Conservation (phyloP, 2,113 vertebrate genomes). For the Illadopsis cleaveri region DNA sequence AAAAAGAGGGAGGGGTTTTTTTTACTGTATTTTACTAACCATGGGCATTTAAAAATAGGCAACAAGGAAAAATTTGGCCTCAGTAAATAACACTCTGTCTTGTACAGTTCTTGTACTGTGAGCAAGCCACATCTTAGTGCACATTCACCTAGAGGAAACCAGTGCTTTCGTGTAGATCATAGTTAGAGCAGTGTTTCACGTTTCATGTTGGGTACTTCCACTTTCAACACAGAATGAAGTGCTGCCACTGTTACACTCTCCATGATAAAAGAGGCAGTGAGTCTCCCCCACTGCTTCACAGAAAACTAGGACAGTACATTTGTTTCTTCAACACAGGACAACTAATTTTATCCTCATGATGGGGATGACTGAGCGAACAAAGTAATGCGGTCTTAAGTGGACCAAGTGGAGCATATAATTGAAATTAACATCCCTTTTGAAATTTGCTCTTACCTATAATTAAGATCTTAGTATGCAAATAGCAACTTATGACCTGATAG, state of each 20-base stretch:
- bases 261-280: neutral
- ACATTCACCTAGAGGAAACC: neutral
- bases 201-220: neutral
- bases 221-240: neutral
- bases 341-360: neutral
- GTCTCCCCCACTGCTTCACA: neutral
- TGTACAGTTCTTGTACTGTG: neutral
- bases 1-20: neutral
- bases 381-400: neutral
- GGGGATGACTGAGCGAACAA: neutral
- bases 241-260: neutral
- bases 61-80: neutral
- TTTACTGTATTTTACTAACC: neutral
- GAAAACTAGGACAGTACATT: neutral
- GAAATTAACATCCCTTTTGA: slow-evolving; percentile 29
- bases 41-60: neutral
- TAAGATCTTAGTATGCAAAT: slow-evolving; percentile 28
- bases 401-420: slow-evolving; percentile 16
- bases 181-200: neutral
- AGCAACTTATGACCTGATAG: neutral
- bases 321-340: neutral
- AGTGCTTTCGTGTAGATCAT: neutral
- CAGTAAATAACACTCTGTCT: neutral
- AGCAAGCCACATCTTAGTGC: neutral
- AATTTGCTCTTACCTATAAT: slow-evolving; percentile 27